These are phyloP conservation scores for Orthosia gracilis DNA, from an alignment of 2,888 invertebrate genomes.

Conservation along the genomic window DNA sequence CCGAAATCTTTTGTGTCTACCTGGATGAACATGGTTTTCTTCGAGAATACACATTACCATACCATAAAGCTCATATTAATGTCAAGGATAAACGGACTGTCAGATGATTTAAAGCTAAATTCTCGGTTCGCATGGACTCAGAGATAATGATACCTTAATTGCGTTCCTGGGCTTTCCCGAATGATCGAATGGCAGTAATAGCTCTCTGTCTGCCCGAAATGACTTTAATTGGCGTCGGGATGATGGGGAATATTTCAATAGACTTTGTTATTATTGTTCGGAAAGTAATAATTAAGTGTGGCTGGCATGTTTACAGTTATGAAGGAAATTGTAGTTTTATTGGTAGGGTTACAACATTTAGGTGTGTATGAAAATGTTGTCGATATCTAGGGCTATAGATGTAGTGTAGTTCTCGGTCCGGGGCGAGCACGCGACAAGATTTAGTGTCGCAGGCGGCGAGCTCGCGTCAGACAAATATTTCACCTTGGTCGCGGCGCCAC, in stretches of 20 bases:
- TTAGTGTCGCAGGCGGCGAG: constrained; percentile 77
- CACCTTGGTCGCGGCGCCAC: constrained; percentile 83
- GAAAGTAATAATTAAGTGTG: constrained; percentile 55
- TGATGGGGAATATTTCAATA: constrained; percentile 67
- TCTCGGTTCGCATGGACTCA: constrained; percentile 70
- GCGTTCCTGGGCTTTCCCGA: constrained; percentile 81
- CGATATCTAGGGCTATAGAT: constrained; percentile 72
- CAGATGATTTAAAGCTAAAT: constrained; percentile 80
- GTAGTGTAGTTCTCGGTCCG: constrained; percentile 70
- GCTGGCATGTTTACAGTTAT: constrained; percentile 33
- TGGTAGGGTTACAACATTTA: constrained; percentile 46
- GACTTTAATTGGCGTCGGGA: constrained; percentile 79
- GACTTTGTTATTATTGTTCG: constrained; percentile 57
- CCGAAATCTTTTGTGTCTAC: constrained; percentile 41
- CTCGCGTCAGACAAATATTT: constrained; percentile 85
- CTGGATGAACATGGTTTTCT: constrained; percentile 40
- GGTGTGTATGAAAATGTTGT: constrained; percentile 72
- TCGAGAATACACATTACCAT: constrained; percentile 65
- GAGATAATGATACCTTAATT: constrained; percentile 86
- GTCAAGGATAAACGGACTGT: constrained; percentile 75
- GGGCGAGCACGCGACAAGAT: constrained; percentile 86
- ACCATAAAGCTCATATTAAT: constrained; percentile 74
- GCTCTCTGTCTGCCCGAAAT: constrained; percentile 82
- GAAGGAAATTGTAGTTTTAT: constrained; percentile 41
- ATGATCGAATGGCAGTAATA: constrained; percentile 87